Percentiles rank a stretch among this genome's conserved stretches.
phyloP scores from a whole-genome alignment of 2,113 vertebrate species.

The Zosterops borbonicus region DNA sequence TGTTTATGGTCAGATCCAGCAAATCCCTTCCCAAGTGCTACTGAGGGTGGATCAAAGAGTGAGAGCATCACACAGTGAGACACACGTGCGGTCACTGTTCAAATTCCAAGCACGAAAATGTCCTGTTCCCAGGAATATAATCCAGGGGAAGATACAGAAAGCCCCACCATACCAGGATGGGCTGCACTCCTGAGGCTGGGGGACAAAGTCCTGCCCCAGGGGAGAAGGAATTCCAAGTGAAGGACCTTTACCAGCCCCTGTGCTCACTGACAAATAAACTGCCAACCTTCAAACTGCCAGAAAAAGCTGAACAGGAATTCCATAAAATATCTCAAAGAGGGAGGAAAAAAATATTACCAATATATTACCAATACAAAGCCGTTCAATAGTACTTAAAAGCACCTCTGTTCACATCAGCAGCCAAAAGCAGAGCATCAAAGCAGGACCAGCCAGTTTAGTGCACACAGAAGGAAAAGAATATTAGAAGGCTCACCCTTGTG shows the following conservation, averaged over 20 bases:
- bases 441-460: not conserved
- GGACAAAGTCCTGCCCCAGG: not conserved
- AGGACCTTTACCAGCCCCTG: not conserved
- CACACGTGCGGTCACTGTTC: rapidly evolving
- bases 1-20: not conserved
- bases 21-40: not conserved
- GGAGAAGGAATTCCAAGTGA: not conserved
- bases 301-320: not conserved
- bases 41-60: not conserved
- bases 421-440: not conserved
- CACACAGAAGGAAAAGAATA: not conserved
- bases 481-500: not conserved
- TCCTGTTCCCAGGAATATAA: not conserved
- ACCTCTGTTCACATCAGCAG: not conserved
- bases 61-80: not conserved
- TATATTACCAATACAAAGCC: not conserved
- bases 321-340: not conserved
- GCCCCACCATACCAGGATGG: not conserved
- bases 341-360: rapidly evolving
- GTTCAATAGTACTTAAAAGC: not conserved
- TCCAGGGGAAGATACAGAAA: not conserved
- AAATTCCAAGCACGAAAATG: not conserved
- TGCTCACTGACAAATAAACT: too few relatives aligned
- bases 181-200: not conserved
- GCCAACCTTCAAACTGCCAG: not conserved